phyloP scores from a whole-genome alignment of 2,888 invertebrate genomes.

The Epistrophe grossulariae region DNA sequence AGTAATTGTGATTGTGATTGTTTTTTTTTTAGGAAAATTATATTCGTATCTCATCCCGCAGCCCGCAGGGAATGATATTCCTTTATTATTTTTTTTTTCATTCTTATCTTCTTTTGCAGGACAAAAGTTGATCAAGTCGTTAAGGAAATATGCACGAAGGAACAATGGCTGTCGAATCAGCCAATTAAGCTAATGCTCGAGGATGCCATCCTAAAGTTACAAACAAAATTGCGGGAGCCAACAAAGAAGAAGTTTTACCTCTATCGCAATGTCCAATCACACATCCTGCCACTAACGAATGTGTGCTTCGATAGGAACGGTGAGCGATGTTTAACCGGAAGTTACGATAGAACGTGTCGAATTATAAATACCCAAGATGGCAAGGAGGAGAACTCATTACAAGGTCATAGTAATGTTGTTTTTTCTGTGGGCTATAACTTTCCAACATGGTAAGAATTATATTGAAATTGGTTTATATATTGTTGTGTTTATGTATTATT shows the following conservation, averaged over 20 bases:
- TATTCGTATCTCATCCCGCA: slow-evolving; percentile 25
- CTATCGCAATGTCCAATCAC: slow-evolving; percentile 87
- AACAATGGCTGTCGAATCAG: slow-evolving; percentile 79
- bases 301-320: slow-evolving; percentile 89
- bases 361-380: slow-evolving; percentile 90
- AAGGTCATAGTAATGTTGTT: slow-evolving; percentile 92
- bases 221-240: slow-evolving; percentile 87
- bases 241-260: slow-evolving; percentile 87
- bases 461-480: slow-evolving; percentile 2
- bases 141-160: slow-evolving; percentile 84
- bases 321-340: slow-evolving; percentile 91
- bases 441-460: slow-evolving; percentile 88
- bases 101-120: slow-evolving; percentile 81
- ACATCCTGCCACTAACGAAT: slow-evolving; percentile 89
- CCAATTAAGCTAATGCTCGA: slow-evolving; percentile 82
- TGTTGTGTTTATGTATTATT: not conserved
- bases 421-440: slow-evolving; percentile 92
- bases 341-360: slow-evolving; percentile 93
- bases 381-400: slow-evolving; percentile 87
- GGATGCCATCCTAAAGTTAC: slow-evolving; percentile 87
- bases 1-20: slow-evolving; percentile 11
- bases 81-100: not conserved
- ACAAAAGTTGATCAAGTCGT: slow-evolving; percentile 86
- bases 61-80: slow-evolving; percentile 2
- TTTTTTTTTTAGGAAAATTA: slow-evolving; percentile 32